Percentiles rank a stretch among this genome's conserved stretches.
These are phyloP conservation scores for Bubalus kerabau DNA, from an alignment of 2,113 vertebrate genomes.

Conservation along the genomic window DNA sequence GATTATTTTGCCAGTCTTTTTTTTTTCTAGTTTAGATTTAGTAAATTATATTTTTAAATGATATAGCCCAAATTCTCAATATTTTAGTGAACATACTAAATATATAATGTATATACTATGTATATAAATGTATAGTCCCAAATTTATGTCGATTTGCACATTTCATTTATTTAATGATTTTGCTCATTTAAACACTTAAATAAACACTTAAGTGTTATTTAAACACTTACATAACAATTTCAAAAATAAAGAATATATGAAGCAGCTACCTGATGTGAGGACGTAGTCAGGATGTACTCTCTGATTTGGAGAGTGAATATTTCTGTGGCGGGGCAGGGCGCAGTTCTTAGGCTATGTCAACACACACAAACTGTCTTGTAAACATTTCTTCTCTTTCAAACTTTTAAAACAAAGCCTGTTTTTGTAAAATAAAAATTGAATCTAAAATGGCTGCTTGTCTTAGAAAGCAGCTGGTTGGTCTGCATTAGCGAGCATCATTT, in stretches of 20 bases:
- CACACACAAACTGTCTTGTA: not conserved
- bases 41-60: not conserved
- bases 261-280: not conserved
- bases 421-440: not conserved
- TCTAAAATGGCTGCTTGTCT: not conserved
- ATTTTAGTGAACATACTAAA: not conserved
- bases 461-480: not conserved
- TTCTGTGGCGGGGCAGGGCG: accelerated
- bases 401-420: not conserved
- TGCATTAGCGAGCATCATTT: not conserved
- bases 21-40: not conserved
- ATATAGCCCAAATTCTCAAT: not conserved
- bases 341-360: not conserved
- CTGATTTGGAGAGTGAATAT: not conserved
- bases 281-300: not conserved
- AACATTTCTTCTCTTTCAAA: not conserved
- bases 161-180: not conserved
- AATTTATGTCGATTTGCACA: not conserved
- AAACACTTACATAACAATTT: not conserved
- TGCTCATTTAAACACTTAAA: not conserved
- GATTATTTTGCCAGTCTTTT: not conserved
- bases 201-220: not conserved
- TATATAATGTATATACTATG: not conserved
- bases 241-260: not conserved
- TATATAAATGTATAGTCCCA: not conserved